These are phyloP conservation scores for Hydractinia echinata DNA, from an alignment of 30 jellyfish, hydroid and myxozoan species.

Conservation along the genomic window DNA sequence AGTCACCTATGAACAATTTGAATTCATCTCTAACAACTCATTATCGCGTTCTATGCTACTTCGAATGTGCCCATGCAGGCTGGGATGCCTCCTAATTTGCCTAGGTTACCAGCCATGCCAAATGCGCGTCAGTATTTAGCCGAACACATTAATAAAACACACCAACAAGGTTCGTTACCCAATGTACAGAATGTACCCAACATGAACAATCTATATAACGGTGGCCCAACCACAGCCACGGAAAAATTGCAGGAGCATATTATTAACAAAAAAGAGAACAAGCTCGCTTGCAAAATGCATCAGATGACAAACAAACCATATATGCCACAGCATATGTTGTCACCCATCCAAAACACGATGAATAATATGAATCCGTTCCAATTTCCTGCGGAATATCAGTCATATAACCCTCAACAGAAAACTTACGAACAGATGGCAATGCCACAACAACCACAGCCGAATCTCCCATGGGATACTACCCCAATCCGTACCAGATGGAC, in stretches of 20 bases:
- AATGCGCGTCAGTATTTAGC: slow-evolving; percentile 12
- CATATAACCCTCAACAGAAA: slow-evolving; percentile 18
- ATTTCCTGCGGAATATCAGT: slow-evolving; percentile 20
- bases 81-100: slow-evolving; percentile 19
- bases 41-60: slow-evolving; percentile 6
- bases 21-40: not conserved
- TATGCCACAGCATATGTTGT: slow-evolving; percentile 11
- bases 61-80: not conserved
- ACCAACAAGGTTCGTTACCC: slow-evolving; percentile 7
- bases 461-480: slow-evolving; percentile 16
- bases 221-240: slow-evolving; percentile 15
- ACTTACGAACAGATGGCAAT: not conserved
- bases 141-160: slow-evolving; percentile 15
- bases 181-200: slow-evolving; percentile 6
- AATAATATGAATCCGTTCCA: slow-evolving; percentile 22
- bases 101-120: slow-evolving; percentile 10
- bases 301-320: slow-evolving; percentile 4
- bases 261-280: slow-evolving; percentile 8
- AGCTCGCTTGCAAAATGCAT: slow-evolving; percentile 4
- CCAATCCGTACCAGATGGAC: slow-evolving; percentile 24
- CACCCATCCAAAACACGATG: slow-evolving; percentile 12
- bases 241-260: slow-evolving; percentile 26
- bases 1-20: slow-evolving; percentile 16
- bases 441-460: slow-evolving; percentile 24
- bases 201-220: slow-evolving; percentile 21